Evolutionary conservation across 2,113 vertebrate genomes (phyloP), one percentile per base, ranked within the genome.

Genomic region (Aix galericulata): DNA sequence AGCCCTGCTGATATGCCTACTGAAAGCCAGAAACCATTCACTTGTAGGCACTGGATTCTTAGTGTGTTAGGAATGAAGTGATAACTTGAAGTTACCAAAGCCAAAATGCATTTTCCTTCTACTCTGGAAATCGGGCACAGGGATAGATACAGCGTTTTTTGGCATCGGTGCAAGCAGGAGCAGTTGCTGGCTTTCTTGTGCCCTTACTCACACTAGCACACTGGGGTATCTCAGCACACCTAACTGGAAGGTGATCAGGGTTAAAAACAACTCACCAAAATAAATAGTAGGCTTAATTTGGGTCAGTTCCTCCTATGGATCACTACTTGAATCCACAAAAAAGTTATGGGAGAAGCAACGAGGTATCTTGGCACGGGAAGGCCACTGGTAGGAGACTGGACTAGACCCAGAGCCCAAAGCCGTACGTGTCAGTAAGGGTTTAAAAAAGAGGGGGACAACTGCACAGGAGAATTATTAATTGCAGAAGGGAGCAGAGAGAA

Each of bases 121-220:
- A 27, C 44, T 67, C 10, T 38, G 9, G 7, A 17, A 86, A 64
- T 34, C 5, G 16, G 38, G 32, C 40, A 38, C 11, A 21, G 42
- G 34, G 42, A 52, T 52, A 0, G 0, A 3, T 46, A 34, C 0
- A 1, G 21, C 60, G 29, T 23, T 55, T 34, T 63, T 14, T 2
- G 12, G 66, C 77, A n/a, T 20, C 48, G 16, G 55, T 5, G 18
- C 0, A 3, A 80, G 74, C 55, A 52, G 36, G 62, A 75, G 60
- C 48, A 20, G 73, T 73, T 74, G 32, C 83, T 84, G 83, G 36
- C 34, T 23, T 32, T 7, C 53, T 40, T 50, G 20, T 42, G 16
- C 25, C 29, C 44, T 1, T 12, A 3, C 12, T 36, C 1, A 0
- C 1, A 0, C 38, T 46, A 0, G 0, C 20, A 20, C 34, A 3